Base-by-base conservation (phyloP, 2,888 invertebrate species). In the Drosophila stalkeri region DNA sequence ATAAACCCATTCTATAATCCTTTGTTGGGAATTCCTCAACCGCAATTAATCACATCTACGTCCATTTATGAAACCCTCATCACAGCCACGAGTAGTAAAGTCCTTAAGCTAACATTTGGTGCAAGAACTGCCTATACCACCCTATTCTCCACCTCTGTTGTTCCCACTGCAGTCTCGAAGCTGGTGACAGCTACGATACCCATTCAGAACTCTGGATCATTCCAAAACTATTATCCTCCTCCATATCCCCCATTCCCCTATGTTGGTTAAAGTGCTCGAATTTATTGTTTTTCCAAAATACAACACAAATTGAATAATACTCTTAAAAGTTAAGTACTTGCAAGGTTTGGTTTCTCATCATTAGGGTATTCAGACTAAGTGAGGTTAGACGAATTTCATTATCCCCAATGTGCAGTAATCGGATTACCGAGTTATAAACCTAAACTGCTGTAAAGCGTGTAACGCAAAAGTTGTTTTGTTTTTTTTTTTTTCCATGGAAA, bases 111-210 rank as follows among this genome's bases (percentile, higher is more conserved):
- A 80, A 97, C 97, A 14, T 98, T 98, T 91, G 97, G 98, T n/a
- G 97, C 98, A 39, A 97, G 97, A 92, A 97, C 97, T 0, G 96
- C 97, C 0, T 96, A 96, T 91, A 98, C 98, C 9, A 98, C 97
- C 2, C 94, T 98, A 68, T 97, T 95, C 92, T 96, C 97, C 3
- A 97, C 97, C 44, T 96, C 95, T 87, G 95, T 98, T 51, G 95
- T 97, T 47, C 97, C 97, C 9, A 97, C 97, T 1, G 94, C 96
- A 59, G 92, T 97, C 71, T 97, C 98, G n/a, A 96, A 96, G 18
- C 97, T 96, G 91, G 94, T 97, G 75, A 97, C 97, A 8, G 96
- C 96, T 18, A 96, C 97, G 0, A 94, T 97, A 35, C 95, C 97
- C 3, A 94, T 97, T 20, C 96, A 96, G 82, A 95, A 95, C 9